Conservation (phyloP, 2,888 invertebrate genomes). For the Nomada hirtipes region DNA sequence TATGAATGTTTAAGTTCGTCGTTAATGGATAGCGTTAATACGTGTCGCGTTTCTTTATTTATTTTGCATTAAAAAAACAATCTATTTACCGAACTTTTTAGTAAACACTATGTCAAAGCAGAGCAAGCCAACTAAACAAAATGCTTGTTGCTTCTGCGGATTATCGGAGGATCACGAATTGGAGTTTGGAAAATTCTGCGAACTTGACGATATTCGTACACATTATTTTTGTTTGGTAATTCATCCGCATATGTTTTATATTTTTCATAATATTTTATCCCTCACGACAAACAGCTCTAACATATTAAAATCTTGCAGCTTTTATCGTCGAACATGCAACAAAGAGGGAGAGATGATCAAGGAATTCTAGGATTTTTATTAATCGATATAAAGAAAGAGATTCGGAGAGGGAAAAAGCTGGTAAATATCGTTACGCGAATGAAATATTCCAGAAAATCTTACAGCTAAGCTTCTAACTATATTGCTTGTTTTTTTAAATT, state of each 20-base stretch:
- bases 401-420: constrained; percentile 87
- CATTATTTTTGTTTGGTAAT: constrained; percentile 92
- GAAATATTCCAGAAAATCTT: neutral
- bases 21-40: neutral
- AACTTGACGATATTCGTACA: constrained; percentile 86
- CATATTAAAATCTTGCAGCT: constrained; percentile 85
- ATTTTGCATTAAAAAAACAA: neutral
- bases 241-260: constrained; percentile 52
- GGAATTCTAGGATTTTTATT: constrained; percentile 91
- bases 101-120: constrained; percentile 50
- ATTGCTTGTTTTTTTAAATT: constrained; percentile 68
- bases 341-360: constrained; percentile 88
- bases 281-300: neutral
- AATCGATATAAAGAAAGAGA: constrained; percentile 89
- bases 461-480: neutral
- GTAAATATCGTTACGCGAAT: constrained; percentile 84
- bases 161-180: constrained; percentile 85
- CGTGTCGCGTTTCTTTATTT: too few relatives aligned
- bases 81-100: neutral
- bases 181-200: constrained; percentile 86
- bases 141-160: constrained; percentile 86
- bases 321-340: constrained; percentile 89
- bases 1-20: neutral
- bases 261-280: neutral
- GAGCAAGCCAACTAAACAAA: neutral